Percentiles rank a stretch among this genome's conserved stretches.
Conservation (phyloP, 2,888 invertebrate genomes). For the Amphipoea oculea region DNA sequence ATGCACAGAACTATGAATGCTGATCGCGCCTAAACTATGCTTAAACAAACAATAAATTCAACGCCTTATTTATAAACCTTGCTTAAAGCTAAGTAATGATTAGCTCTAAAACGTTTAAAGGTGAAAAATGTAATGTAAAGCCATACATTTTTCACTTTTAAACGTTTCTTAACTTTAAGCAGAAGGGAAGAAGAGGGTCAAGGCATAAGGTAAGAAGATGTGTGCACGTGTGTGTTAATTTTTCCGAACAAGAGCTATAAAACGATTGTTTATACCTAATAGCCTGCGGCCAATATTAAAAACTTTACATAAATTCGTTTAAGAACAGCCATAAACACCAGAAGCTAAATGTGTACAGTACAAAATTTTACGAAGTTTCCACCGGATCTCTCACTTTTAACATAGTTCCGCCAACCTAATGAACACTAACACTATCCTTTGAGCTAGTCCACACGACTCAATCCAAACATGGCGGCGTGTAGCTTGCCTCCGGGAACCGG, state of each 20-base stretch:
- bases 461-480: conserved; percentile 10
- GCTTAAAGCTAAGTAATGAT: background rate
- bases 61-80: background rate
- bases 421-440: conserved; percentile 12
- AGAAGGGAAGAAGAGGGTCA: too few relatives aligned
- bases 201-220: too few relatives aligned
- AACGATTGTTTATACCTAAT: background rate
- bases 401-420: conserved; percentile 14
- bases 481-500: conserved; percentile 20
- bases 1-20: background rate
- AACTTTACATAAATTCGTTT: background rate
- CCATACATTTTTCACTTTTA: background rate
- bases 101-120: too few relatives aligned
- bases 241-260: background rate
- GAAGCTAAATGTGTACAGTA: background rate
- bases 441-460: background rate
- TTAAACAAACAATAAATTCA: background rate
- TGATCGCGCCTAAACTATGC: background rate
- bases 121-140: too few relatives aligned
- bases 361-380: background rate
- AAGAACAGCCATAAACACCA: background rate
- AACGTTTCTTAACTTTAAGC: too few relatives aligned
- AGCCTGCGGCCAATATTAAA: background rate
- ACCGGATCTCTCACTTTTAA: conserved; percentile 1
- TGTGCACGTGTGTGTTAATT: background rate